phyloP scores from a whole-genome alignment of 2,113 vertebrate species.

The Leucoraja erinaceus region DNA sequence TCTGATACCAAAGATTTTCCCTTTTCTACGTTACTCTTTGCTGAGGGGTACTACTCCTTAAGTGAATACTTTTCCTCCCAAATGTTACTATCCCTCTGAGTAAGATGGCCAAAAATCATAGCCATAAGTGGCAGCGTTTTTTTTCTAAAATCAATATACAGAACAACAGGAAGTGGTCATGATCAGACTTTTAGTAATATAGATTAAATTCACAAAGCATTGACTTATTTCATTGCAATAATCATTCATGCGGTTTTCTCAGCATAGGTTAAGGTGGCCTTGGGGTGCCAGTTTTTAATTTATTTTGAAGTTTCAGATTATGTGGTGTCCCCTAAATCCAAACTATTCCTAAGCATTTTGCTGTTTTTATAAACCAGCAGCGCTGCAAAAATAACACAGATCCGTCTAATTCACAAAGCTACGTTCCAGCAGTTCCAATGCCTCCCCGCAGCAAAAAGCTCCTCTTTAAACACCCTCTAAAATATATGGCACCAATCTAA shows the following conservation, averaged over 20 bases:
- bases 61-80: too few species aligned
- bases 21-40: too few species aligned
- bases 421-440: constrained; percentile 42
- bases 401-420: constrained; percentile 60
- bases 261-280: background rate
- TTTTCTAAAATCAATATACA: too few species aligned
- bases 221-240: background rate
- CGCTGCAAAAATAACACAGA: constrained; percentile 56
- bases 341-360: background rate
- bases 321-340: background rate
- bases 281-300: background rate
- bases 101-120: too few species aligned
- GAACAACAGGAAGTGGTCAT: too few species aligned
- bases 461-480: constrained; percentile 48
- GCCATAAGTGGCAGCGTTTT: too few species aligned
- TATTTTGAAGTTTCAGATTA: background rate
- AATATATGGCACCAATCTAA: constrained; percentile 41
- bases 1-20: too few species aligned
- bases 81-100: too few species aligned
- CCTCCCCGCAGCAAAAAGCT: constrained; percentile 40
- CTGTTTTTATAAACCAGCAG: constrained; percentile 47
- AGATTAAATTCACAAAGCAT: background rate
- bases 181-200: too few species aligned
- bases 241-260: too few species aligned
- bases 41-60: too few species aligned